Evolutionary conservation across 2,113 vertebrate genomes (phyloP).

Genomic region (Formicarius rufipectus): DNA sequence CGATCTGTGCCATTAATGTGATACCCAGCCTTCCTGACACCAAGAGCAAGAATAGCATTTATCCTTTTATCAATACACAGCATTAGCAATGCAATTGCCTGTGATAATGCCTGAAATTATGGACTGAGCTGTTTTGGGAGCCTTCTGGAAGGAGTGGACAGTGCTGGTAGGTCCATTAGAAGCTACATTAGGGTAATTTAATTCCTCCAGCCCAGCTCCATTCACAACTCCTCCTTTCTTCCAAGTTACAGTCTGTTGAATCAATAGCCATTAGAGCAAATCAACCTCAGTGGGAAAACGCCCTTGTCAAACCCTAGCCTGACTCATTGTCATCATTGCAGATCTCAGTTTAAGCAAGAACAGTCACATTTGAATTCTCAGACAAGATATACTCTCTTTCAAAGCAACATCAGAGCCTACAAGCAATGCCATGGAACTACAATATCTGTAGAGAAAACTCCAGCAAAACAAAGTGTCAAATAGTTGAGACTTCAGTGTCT

Average conservation of each 20-base stretch:
- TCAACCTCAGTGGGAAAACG: slow-evolving; percentile 24
- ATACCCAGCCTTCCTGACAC: slow-evolving; percentile 42
- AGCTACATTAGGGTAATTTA: slow-evolving; percentile 61
- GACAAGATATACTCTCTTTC: not conserved
- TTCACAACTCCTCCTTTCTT: slow-evolving; percentile 51
- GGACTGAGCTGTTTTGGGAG: not conserved
- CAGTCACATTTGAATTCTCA: not conserved
- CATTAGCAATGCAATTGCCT: slow-evolving; percentile 10
- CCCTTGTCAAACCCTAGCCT: slow-evolving; percentile 9
- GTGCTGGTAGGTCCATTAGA: slow-evolving; percentile 46
- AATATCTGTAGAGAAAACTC: not conserved
- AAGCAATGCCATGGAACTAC: not conserved
- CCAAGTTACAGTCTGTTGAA: slow-evolving; percentile 47
- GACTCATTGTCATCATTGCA: not conserved
- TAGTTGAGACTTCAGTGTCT: not conserved
- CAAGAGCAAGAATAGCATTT: slow-evolving; percentile 47
- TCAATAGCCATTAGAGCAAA: slow-evolving; percentile 66
- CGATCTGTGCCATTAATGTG: not conserved
- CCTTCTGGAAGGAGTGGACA: slow-evolving; percentile 12
- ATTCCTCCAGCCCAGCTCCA: slow-evolving; percentile 21
- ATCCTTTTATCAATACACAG: slow-evolving; percentile 53
- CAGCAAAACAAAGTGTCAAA: not conserved
- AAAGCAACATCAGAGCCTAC: not conserved
- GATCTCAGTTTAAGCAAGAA: not conserved
- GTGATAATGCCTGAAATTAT: slow-evolving; percentile 33